Evolutionary conservation across 2,113 vertebrate genomes (phyloP), one percentile per base, ranked within the genome.

Genomic region (Oncorhynchus kisutch): DNA sequence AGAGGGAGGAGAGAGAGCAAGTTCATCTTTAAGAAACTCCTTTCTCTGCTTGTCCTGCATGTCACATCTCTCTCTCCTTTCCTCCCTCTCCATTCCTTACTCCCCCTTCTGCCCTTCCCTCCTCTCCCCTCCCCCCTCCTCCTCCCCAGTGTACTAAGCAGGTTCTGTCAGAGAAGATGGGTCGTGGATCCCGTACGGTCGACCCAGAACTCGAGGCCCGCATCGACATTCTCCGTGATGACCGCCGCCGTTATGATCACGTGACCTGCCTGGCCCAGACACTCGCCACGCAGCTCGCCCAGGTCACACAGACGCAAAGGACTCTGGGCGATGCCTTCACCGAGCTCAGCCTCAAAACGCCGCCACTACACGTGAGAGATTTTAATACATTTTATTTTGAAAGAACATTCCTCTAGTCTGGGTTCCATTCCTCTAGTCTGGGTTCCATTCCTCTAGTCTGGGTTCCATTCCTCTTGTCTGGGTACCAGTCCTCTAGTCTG

Each of bases 331-430:
- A 97, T 0, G 93, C 94, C 84, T 96, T 97, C 67, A 89, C 93
- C 0, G 96, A 98, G 73, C 95, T 98, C 82, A 95, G 96, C 92
- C 88, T 96, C 91, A 97, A 96, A 76, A 95, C 96, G 0, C 96
- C 95, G 0, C 84, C 93, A 48, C 94, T 98, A 51, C 94, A 98
- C 79, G 96, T 96, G 73, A 87, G 91, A n/a, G 20, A 29, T 39
- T 65, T 22, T 27, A 22, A 39, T 12, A 64, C 20, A 16, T 51
- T 51, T 4, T 4, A 4, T 5, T 39, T 39, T 6, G 34, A 39
- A 39, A 39, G 34, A 7, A 9, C 34, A 39, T 9, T 8, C 7
- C 7, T 39, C 6, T 39, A 11, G 39, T 8, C 8, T 45, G 39
- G 39, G 2, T 11, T 1, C 14, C 49, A 54, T 3, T 54, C 49